Base-by-base conservation (phyloP, 1,140 invertebrate genomes). In the Penaeus chinensis region DNA sequence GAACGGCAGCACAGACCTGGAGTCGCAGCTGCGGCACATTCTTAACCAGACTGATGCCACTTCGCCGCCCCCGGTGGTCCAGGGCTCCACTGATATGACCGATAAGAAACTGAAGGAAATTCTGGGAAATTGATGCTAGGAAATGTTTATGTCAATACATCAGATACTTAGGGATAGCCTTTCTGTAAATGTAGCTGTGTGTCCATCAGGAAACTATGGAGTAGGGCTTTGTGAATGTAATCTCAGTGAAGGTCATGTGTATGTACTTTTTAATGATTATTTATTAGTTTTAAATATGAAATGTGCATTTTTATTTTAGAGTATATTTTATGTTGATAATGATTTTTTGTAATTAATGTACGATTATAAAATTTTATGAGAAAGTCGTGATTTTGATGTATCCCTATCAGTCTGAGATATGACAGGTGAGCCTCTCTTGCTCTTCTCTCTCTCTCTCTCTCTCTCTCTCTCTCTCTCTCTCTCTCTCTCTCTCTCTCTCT, bases 51-150 rank as follows among this genome's bases (percentile, higher is more conserved):
- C 86, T 27, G 74, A 82, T 82, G 79, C 86, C 27, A 24, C 86
- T 20, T 82, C 86, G 61, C 83, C 83, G 37, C 83, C 83, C 13
- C 83, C 83, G 22, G 83, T 85, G 37, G 66, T 65, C 47, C 61
- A 76, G 54, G 54, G 66, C 20, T 66, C 80, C 24, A 74, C 86
- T 18, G 69, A 82, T 82, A 76, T 88, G 71, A 77, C 86, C 18
- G 86, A 88, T 62, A 88, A 76, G 42, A 88, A 88, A 47, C 27
- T 88, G 24, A 88, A 88, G 69, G 86, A 88, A 65, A 88, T 88
- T 20, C 86, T 88, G 32, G 80, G 79, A 62, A 85, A 85, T 65
- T 85, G 83, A 85, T 77, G 81, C 22, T 71, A 66, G 65, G 32
- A n/a, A 47, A 54, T 37, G 11, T 54, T 83, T 76, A 76, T 76